Evolutionary conservation across 2,888 invertebrate species (phyloP), one percentile per base, ranked within the genome.

Genomic region (Yponomeuta cagnagella): DNA sequence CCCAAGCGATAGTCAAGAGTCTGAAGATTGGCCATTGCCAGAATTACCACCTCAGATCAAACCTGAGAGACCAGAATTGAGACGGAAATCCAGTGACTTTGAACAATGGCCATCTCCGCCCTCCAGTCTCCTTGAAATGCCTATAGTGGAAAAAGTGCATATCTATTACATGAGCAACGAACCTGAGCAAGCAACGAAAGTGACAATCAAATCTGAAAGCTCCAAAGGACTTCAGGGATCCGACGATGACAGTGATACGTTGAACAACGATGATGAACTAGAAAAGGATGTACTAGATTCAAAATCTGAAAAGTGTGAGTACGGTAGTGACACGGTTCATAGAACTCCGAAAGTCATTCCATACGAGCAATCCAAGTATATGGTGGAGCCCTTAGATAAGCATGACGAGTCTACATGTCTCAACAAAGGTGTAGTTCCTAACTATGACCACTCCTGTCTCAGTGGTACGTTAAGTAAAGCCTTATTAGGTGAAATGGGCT

Each of bases 71-170:
- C 72, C 73, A 64, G 77, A 78, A 64, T 74, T 85, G 48, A 84
- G 86, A 74, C 84, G 86, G 73, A 87, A 84, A 75, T 93, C 94
- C 12, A 95, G 96, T 81, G 95, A 95, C 75, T 95, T 95, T 9
- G 95, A 96, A 75, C 95, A 96, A 76, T 96, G 96, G 96, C 96
- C 96, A 0, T 96, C 96, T 65, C 95, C 96, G 0, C 96, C 96
- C 10, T 95, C 96, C 0, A 94, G 94, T 73, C 91, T 95, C 31
- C 91, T 95, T 71, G 96, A 95, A 78, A 94, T 94, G 6, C 95
- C 95, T 0, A 93, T 96, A 10, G 93, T 96, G 31, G 96, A 96
- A 78, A 96, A 95, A 83, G 94, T 96, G 6, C 96, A 96, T 82
- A 96, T 96, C 31, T 97, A 95, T 80, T 97, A 96, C 77, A 94